Evolutionary conservation across 92 coral and sea anemone genomes (phyloP).

Genomic region (Virgularia gustaviana): DNA sequence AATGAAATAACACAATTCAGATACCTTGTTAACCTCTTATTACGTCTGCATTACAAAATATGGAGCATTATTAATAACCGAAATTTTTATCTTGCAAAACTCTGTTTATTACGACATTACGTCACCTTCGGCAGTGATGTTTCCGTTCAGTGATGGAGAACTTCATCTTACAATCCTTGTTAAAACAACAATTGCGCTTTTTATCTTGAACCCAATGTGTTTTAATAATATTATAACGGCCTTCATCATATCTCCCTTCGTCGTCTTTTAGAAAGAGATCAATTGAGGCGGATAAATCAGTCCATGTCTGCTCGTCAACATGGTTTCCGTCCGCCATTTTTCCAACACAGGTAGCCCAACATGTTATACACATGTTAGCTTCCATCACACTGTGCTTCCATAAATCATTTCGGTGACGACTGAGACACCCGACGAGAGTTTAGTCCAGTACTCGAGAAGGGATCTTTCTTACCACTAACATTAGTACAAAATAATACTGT

Average conservation of each 20-base stretch:
- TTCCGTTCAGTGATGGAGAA: conserved; percentile 82
- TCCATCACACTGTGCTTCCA: no score
- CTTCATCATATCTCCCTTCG: conserved; percentile 50
- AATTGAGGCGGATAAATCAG: conserved; percentile 76
- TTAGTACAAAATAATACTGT: no score
- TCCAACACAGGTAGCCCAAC: not conserved
- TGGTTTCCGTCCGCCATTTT: conserved; percentile 4
- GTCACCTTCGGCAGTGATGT: conserved; percentile 91
- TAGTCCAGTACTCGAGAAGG: no score
- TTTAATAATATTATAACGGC: conserved; percentile 46
- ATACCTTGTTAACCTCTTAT: no score
- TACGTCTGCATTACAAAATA: no score
- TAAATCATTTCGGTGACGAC: no score
- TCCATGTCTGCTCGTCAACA: conserved; percentile 54
- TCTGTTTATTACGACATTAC: not conserved
- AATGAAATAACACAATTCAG: not conserved
- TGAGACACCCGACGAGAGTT: no score
- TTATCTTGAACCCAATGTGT: conserved; percentile 67
- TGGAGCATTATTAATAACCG: not conserved
- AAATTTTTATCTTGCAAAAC: not conserved
- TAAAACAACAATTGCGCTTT: conserved; percentile 56
- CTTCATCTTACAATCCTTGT: conserved; percentile 54
- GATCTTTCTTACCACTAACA: no score
- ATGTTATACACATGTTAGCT: no score
- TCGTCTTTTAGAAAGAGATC: conserved; percentile 62